phyloP scores from a whole-genome alignment of 2,888 invertebrate species.

The Melieria picta region DNA sequence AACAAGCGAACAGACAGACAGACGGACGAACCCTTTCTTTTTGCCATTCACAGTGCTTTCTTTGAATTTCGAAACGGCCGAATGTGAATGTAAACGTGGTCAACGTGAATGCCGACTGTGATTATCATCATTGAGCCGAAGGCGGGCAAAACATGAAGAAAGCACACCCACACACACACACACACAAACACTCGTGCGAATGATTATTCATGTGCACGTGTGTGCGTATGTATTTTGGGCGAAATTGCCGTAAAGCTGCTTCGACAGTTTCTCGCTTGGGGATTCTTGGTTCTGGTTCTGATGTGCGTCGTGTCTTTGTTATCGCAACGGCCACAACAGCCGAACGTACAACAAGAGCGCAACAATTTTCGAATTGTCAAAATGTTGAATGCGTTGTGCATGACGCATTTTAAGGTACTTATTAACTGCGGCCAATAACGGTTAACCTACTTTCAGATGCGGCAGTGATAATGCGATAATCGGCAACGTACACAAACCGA shows the following conservation, averaged over 20 bases:
- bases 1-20: too few relatives aligned
- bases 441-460: constrained; percentile 40
- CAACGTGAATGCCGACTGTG: too few relatives aligned
- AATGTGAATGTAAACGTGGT: too few relatives aligned
- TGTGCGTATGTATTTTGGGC: background rate
- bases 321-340: too few relatives aligned
- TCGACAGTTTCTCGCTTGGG: too few relatives aligned
- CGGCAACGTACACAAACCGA: constrained; percentile 25
- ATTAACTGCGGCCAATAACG: constrained; percentile 37
- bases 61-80: background rate
- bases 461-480: constrained; percentile 28
- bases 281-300: too few relatives aligned
- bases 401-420: constrained; percentile 36
- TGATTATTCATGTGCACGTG: background rate
- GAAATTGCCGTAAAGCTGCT: too few relatives aligned
- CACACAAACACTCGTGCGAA: background rate
- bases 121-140: background rate
- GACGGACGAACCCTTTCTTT: constrained; percentile 13
- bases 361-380: constrained; percentile 16
- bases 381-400: constrained; percentile 20
- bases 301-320: too few relatives aligned
- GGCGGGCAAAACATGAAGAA: constrained; percentile 5
- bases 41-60: constrained; percentile 14
- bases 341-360: too few relatives aligned
- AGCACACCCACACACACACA: background rate